Percentiles rank a stretch among this genome's conserved stretches.
Evolutionary conservation across 2,797 vertebrate genomes (phyloP).

Genomic region (Poecilia wingei): DNA sequence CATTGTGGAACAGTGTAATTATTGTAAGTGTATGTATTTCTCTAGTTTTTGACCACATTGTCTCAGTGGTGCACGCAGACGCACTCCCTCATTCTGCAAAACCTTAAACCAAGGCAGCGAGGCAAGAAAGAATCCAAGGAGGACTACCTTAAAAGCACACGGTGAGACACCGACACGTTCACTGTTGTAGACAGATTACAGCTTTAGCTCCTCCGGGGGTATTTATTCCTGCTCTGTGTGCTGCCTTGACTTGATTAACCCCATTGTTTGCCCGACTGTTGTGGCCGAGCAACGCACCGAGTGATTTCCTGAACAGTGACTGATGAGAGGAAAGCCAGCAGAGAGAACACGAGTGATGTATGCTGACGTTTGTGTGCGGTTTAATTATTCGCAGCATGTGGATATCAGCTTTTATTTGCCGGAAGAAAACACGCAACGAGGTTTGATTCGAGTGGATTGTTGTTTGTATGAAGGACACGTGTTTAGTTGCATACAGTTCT

Average conservation of each 20-base stretch:
- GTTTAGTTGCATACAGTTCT: neutral
- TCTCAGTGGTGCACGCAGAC: constrained; percentile 99
- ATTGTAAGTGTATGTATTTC: constrained; percentile 16
- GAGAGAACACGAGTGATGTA: constrained; percentile 9
- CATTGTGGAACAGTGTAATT: neutral
- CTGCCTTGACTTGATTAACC: constrained; percentile 16
- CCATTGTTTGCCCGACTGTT: constrained; percentile 14
- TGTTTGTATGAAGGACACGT: neutral
- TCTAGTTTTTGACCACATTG: constrained; percentile 92
- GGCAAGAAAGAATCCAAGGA: constrained; percentile 98
- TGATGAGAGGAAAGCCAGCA: constrained; percentile 24
- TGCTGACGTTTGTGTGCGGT: constrained; percentile 9
- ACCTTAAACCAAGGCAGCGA: constrained; percentile 95
- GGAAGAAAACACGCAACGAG: constrained; percentile 4
- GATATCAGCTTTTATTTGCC: constrained; percentile 25
- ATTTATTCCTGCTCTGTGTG: neutral
- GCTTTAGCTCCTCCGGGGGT: neutral
- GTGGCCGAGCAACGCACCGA: constrained; percentile 5
- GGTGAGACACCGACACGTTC: constrained; percentile 78
- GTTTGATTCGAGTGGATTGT: neutral
- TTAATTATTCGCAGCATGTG: constrained; percentile 13
- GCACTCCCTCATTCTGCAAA: constrained; percentile 97
- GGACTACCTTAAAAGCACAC: constrained; percentile 96
- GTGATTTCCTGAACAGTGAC: constrained; percentile 21
- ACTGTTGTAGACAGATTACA: constrained; percentile 1